Evolutionary conservation across 2,113 vertebrate species (phyloP), one percentile per base, ranked within the genome.

Genomic region (Callopanchax toddi): DNA sequence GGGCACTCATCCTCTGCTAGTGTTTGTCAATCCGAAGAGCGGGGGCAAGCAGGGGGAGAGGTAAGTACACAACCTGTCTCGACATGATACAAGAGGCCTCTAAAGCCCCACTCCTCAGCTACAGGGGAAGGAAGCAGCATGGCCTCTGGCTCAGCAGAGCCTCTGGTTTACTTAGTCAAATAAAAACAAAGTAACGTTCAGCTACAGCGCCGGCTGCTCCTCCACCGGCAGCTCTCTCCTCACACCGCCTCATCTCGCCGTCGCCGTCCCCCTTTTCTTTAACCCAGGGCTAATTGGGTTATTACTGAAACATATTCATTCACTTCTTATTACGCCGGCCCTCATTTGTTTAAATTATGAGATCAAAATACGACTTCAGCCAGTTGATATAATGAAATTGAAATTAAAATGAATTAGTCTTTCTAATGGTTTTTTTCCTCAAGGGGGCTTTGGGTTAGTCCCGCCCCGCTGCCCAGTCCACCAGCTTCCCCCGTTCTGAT

Each of bases 1-100:
- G 92, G 95, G 94, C 76, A 96, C 95, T 91, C 96, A 96, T 90
- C n/a, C n/a, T n/a, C n/a, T n/a, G n/a, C n/a, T n/a, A n/a, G n/a
- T n/a, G n/a, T n/a, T n/a, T n/a, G n/a, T 97, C 89, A 97, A 97
- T 85, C 96, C 96, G 59, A 97, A 97, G 92, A 97, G 96, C 90
- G 96, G 96, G 60, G 96, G 96, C 63, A 98, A 97, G 84, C 96
- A 97, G 92, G 96, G 96, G 84, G 96, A 98, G 92, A 90, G 95
- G 96, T 97, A 92, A 88, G 72, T 7, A 66, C 80, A 69, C 80
- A 54, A 51, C 72, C 80, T 73, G 80, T 72, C 79, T 84, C 76
- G 50, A 70, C 75, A 64, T 52, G 78, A 61, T 69, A 60, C 82
- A 52, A 81, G 80, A 70, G 61, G 79, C 79, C 71, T 73, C 58